Evolutionary conservation across 2,797 vertebrate genomes (phyloP).

Genomic region (Spinibarbus caldwelli): DNA sequence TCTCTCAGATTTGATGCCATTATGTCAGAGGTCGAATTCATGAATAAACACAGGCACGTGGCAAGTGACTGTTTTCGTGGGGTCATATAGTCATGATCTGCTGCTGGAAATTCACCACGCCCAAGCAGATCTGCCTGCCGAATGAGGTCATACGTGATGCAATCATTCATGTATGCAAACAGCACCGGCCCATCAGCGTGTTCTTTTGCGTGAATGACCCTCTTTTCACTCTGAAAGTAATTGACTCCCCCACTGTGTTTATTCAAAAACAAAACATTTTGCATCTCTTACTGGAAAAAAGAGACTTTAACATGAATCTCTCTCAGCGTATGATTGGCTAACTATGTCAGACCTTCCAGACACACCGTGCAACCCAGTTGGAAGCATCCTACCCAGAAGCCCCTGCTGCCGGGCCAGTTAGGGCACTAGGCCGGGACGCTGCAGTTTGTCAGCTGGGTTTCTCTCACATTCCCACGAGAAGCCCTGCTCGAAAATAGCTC

Average conservation of each 20-base stretch:
- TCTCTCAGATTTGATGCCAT: constrained; percentile 2
- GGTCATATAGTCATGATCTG: constrained; percentile 22
- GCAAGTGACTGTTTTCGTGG: constrained; percentile 14
- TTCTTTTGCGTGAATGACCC: constrained; percentile 2
- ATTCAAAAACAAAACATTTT: not conserved
- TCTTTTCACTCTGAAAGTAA: not conserved
- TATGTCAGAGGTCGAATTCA: constrained; percentile 22
- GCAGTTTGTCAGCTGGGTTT: constrained; percentile 14
- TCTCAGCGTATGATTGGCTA: not conserved
- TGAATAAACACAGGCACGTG: constrained; percentile 36
- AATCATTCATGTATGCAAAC: constrained; percentile 22
- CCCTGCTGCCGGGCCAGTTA: constrained; percentile 32
- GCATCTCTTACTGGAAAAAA: not conserved
- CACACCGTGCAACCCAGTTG: constrained; percentile 42
- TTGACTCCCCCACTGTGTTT: not conserved
- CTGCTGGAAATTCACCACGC: constrained; percentile 35
- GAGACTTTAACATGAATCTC: not conserved
- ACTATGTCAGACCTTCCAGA: constrained; percentile 24
- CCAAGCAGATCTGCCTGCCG: constrained; percentile 15
- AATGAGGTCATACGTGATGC: constrained; percentile 45
- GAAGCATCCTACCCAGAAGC: constrained; percentile 36
- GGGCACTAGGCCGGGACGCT: constrained; percentile 28
- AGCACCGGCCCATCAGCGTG: not conserved
- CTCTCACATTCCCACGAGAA: constrained; percentile 27
- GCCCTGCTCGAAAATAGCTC: constrained; percentile 13